Evolutionary conservation across 1,140 invertebrate species (phyloP), one percentile per base, ranked within the genome.

Genomic region (Daktulosphaira vitifoliae): DNA sequence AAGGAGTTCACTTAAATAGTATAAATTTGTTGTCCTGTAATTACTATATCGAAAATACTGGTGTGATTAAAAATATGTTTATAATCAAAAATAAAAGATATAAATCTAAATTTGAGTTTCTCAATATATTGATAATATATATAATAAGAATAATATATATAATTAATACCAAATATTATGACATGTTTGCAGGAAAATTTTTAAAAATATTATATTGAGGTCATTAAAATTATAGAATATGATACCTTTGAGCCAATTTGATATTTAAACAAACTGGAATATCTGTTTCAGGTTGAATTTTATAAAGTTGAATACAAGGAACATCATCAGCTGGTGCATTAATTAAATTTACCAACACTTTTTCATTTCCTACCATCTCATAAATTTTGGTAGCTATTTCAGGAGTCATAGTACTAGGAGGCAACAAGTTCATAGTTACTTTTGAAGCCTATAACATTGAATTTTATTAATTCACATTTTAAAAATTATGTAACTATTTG

Each of bases 231-330:
- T n/a, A n/a, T n/a, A n/a, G 29, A 6, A 11, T 11, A 42, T 18
- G 16, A 38, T 62, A 62, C 42, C 56, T 62, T 46, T 62, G 39
- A 22, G 13, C 26, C 29, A 62, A 18, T 5, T 20, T 37, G 6
- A 62, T n/a, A 13, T 62, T 62, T 29, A 62, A 46, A 13, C 56
- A 62, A 7, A 48, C 18, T 13, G 42, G 39, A n/a, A n/a, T 33
- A 20, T 46, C 26, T 18, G 23, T 15, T 46, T 62, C 56, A 2
- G 56, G 56, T 33, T 62, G 25, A 8, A 18, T 62, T 62, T 62
- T 62, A 7, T 46, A 62, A 1, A 62, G 42, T 62, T 62, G 56
- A 46, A 62, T 33, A 20, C 56, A 62, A 20, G 56, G 56, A 23
- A 62, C 56, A 29, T 48, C 56, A 15, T 62, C 7, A 1, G 25